Evolutionary conservation across 2,113 vertebrate genomes (phyloP), one percentile per base, ranked within the genome.

Genomic region (Toxotes jaculatrix): DNA sequence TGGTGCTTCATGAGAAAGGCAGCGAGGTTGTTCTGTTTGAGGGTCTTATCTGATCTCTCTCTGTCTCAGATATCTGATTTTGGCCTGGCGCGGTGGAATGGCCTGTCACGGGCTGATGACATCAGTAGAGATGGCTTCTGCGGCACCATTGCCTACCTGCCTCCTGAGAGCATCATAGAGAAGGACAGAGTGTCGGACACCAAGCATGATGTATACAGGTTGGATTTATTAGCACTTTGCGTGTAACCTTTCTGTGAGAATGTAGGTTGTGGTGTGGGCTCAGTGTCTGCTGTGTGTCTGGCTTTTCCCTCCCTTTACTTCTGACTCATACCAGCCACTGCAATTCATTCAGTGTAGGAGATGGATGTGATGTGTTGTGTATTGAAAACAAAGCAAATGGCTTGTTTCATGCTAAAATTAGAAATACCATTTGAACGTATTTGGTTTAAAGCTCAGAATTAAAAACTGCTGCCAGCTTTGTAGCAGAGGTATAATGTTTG

Each of bases 131-230:
- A 99, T 0, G 98, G 98, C 11, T 96, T 99, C 85, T 99, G 97
- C 4, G 98, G 98, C 56, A 99, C 98, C 0, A 97, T 99, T 0
- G 98, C 98, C 0, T 99, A 99, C 85, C 96, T 99, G 38, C 98
- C 98, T 0, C 98, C 98, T 0, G 98, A 99, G 86, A 96, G 98
- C 79, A 98, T 99, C 93, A 96, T 97, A 4, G 96, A 98, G 93
- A 99, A 98, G 88, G 97, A 97, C 93, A 90, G 96, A 57, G 95
- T 96, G 82, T 98, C 98, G 1, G 97, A 99, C 94, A 98, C 96
- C 85, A 99, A 99, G 77, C 98, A 99, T 0, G 98, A 99, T 0
- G 97, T 99, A 7, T 99, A 99, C 96, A 99, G 98, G 98, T 99
- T 45, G 49, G 96, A 17, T 38, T 55, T 38, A 36, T 49, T 47